phyloP scores from a whole-genome alignment of 1,140 invertebrate species.

The Platorchestia sp. region DNA sequence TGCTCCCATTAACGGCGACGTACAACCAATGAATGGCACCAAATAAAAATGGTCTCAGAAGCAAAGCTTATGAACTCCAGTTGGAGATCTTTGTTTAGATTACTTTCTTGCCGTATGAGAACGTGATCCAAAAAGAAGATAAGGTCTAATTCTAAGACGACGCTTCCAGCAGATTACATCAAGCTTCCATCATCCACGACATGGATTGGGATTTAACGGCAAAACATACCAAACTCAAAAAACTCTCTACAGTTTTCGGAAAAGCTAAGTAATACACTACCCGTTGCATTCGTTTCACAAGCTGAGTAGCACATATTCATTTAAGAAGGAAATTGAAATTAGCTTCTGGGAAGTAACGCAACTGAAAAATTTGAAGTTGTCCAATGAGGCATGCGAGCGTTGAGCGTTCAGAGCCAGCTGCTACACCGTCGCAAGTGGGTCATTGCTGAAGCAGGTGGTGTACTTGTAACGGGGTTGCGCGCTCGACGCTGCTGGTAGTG shows the following conservation, averaged over 20 bases:
- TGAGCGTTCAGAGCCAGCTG: too few species aligned
- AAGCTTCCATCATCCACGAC: not conserved
- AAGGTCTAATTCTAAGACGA: not conserved
- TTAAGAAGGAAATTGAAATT: not conserved
- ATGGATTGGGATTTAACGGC: not conserved
- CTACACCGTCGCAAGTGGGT: too few species aligned
- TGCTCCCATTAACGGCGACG: not conserved
- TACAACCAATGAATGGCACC: not conserved
- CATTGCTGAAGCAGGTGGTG: too few species aligned
- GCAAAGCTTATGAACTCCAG: not conserved
- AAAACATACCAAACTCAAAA: not conserved
- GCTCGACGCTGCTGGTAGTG: too few species aligned
- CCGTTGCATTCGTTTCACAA: not conserved
- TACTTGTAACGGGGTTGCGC: too few species aligned
- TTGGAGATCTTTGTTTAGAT: not conserved
- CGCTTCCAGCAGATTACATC: not conserved
- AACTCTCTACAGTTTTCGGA: not conserved
- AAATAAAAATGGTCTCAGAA: not conserved
- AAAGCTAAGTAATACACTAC: not conserved
- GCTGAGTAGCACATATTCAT: not conserved
- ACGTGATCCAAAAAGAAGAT: not conserved
- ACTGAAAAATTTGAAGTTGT: too few species aligned
- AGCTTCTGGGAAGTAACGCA: too few species aligned
- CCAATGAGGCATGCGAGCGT: too few species aligned
- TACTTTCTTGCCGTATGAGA: not conserved